These are phyloP conservation scores for Meandrina meandrites DNA, from an alignment of 92 coral and sea anemone species.

Conservation along the genomic window DNA sequence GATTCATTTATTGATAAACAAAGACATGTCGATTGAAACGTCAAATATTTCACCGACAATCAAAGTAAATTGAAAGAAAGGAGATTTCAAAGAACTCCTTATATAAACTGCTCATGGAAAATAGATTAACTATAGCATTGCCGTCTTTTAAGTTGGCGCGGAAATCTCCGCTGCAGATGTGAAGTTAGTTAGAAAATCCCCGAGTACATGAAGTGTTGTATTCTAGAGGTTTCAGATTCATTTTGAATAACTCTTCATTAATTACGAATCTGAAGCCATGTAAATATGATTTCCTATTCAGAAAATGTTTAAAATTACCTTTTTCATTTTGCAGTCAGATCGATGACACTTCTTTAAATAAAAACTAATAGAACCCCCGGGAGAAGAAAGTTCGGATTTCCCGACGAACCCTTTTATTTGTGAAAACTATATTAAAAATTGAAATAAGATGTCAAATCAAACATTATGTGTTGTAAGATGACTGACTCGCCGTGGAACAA, in stretches of 20 bases:
- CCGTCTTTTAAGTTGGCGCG: background rate
- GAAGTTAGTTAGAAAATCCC: background rate
- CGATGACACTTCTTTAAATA: background rate
- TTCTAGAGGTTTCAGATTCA: background rate
- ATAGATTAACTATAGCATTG: background rate
- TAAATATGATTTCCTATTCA: constrained; percentile 4
- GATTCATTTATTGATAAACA: background rate
- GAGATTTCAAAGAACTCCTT: background rate
- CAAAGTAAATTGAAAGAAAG: background rate
- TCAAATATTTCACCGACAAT: constrained; percentile 3
- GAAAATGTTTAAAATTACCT: background rate
- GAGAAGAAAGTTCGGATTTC: background rate
- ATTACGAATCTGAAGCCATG: background rate
- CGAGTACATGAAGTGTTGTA: background rate
- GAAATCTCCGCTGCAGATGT: background rate
- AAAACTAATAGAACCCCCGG: constrained; percentile 2
- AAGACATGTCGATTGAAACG: background rate
- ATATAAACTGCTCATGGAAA: background rate
- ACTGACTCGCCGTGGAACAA: background rate
- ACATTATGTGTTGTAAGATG: background rate
- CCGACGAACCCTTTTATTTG: background rate
- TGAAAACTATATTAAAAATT: background rate
- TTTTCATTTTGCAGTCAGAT: background rate
- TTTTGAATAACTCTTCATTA: background rate
- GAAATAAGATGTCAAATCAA: background rate